Evolutionary conservation across 2,888 invertebrate genomes (phyloP), one percentile per base, ranked within the genome.

Genomic region (Zeuzera pyrina): DNA sequence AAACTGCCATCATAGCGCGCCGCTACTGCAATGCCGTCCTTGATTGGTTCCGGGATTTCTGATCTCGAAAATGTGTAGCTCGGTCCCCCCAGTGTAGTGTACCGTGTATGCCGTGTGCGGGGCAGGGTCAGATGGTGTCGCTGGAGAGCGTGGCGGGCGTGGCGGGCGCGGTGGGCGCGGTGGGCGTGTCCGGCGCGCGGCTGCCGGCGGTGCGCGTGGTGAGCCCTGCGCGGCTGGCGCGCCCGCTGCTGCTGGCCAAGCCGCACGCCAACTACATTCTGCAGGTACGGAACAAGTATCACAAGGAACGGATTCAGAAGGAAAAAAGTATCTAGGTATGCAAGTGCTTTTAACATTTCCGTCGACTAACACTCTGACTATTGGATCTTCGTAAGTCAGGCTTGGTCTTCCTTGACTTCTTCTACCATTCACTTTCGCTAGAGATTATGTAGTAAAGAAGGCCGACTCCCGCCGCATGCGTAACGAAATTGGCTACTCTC

Each of bases 211-310:
- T 54, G 28, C 33, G 35, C 15, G 53, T 51, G 3, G 69, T 74
- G 30, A 59, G 78, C 0, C 69, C 76, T 31, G 39, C 74, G 36
- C 47, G 71, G 15, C 71, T 79, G 1, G 78, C 79, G 1, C 51
- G 79, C 29, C 52, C 81, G 15, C 63, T 81, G 11, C 59, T 76
- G 1, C 42, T 74, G 6, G 61, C 57, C 15, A 79, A 79, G 37
- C 78, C 78, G 13, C 52, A 77, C 23, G 74, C 77, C 40, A 78
- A 79, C 36, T 70, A 78, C 19, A 76, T 78, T 45, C 38, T 81
- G 26, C 81, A 79, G 73, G 79, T 71, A 34, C 12, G 15, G 33
- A 22, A 24, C n/a, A n/a, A n/a, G n/a, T n/a, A n/a, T n/a, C n/a
- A n/a, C n/a, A n/a, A n/a, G n/a, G n/a, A n/a, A n/a, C n/a, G n/a